phyloP scores from a whole-genome alignment of 2,888 invertebrate genomes.

The Lydus trimaculatus region DNA sequence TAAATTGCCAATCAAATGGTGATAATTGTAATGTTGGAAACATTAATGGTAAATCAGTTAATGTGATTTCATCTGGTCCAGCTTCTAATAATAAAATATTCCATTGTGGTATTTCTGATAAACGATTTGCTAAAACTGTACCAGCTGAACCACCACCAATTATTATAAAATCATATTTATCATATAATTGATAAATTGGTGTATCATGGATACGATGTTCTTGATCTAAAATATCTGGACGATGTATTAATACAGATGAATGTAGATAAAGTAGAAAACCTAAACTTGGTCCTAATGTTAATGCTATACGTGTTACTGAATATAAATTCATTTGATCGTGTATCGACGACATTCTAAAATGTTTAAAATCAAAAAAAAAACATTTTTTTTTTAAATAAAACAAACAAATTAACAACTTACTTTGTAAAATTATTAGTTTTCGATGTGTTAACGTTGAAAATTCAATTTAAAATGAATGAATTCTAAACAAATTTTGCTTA shows the following conservation, averaged over 20 bases:
- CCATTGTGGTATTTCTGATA: constrained; percentile 81
- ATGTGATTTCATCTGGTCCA: constrained; percentile 87
- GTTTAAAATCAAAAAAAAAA: not conserved
- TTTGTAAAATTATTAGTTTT: not conserved
- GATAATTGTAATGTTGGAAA: constrained; percentile 79
- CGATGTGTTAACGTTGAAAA: not conserved
- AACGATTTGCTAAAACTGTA: constrained; percentile 83
- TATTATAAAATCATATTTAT: constrained; percentile 80
- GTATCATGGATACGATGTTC: constrained; percentile 65
- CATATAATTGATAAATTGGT: constrained; percentile 56
- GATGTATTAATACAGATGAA: constrained; percentile 68
- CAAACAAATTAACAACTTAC: not conserved
- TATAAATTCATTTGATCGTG: constrained; percentile 56
- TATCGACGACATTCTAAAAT: constrained; percentile 35
- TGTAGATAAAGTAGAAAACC: constrained; percentile 71
- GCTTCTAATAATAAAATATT: constrained; percentile 85
- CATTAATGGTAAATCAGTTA: constrained; percentile 86
- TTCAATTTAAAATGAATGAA: not conserved
- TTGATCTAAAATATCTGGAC: constrained; percentile 76
- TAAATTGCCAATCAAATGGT: constrained; percentile 89
- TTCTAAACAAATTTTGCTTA: not conserved
- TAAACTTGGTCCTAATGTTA: constrained; percentile 72
- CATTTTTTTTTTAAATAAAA: not conserved
- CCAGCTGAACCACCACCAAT: constrained; percentile 91
- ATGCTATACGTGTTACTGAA: constrained; percentile 70